These are phyloP conservation scores for Drosophila melanica DNA, from an alignment of 1,140 invertebrate genomes.

Conservation along the genomic window DNA sequence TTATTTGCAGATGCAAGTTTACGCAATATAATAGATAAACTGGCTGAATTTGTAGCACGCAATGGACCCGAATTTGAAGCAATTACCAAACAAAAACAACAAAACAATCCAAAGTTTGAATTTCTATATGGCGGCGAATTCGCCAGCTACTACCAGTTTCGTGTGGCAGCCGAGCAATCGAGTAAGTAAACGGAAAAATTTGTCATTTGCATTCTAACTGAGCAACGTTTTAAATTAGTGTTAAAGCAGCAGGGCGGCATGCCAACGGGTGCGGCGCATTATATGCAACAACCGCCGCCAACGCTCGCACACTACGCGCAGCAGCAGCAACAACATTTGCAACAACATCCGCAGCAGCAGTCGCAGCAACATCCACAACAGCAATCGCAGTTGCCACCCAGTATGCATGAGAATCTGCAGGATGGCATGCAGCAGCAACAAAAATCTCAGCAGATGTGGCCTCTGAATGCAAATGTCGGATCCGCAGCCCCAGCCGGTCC, in stretches of 20 bases:
- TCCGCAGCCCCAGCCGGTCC: not conserved
- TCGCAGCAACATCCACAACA: not conserved
- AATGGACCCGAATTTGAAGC: constrained; percentile 99
- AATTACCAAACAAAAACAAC: constrained; percentile 99
- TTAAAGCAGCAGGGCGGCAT: constrained; percentile 84
- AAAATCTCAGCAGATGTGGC: constrained; percentile 60
- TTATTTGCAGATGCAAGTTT: constrained; percentile 74
- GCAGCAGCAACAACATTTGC: constrained; percentile 51
- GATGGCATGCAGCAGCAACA: constrained; percentile 53
- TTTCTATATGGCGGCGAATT: constrained; percentile 98
- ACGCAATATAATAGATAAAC: constrained; percentile 97
- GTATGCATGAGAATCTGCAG: constrained; percentile 38
- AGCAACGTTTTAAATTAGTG: constrained; percentile 62
- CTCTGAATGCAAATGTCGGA: constrained; percentile 36
- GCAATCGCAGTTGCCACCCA: constrained; percentile 13
- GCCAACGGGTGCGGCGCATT: constrained; percentile 31
- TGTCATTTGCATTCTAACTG: not conserved
- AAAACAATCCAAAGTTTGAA: constrained; percentile 97
- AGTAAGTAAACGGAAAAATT: constrained; percentile 53
- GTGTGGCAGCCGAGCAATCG: constrained; percentile 86
- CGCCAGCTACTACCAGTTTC: constrained; percentile 98
- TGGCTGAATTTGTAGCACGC: constrained; percentile 98
- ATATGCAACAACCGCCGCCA: constrained; percentile 63
- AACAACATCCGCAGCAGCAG: constrained; percentile 41
- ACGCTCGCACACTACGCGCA: constrained; percentile 55